phyloP scores from a whole-genome alignment of 2,888 invertebrate genomes.

The Elmis aenea region DNA sequence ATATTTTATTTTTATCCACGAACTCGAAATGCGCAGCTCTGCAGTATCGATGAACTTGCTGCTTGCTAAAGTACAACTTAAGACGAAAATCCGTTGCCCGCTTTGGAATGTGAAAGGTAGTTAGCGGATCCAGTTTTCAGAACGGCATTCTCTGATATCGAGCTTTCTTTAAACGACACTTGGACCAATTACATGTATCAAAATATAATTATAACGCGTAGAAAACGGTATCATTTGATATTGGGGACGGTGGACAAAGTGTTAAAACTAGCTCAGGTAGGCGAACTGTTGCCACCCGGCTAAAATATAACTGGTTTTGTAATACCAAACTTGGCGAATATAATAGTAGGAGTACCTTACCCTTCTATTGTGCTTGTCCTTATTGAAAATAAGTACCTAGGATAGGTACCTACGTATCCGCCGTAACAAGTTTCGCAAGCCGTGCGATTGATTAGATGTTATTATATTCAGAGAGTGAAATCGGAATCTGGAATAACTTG shows the following conservation, averaged over 20 bases:
- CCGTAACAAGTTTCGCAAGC: too few relatives aligned
- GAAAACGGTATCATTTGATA: conserved; percentile 8
- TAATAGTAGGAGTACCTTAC: conserved; percentile 7
- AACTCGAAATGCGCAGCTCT: too few relatives aligned
- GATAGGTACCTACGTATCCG: too few relatives aligned
- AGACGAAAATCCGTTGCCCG: conserved; percentile 23
- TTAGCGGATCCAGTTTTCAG: conserved; percentile 31
- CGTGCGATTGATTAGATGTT: too few relatives aligned
- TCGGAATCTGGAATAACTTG: too few relatives aligned
- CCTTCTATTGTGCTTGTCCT: conserved; percentile 10
- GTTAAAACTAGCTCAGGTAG: neutral
- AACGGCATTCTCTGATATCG: conserved; percentile 27
- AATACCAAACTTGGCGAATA: too few relatives aligned
- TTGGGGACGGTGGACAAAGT: neutral
- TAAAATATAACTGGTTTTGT: neutral
- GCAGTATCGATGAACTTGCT: too few relatives aligned
- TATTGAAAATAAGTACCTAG: too few relatives aligned
- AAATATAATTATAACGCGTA: conserved; percentile 9
- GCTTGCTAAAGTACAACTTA: conserved; percentile 7
- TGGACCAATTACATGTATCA: conserved; percentile 11
- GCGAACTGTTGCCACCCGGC: neutral
- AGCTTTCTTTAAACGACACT: conserved; percentile 5
- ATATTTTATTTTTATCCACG: too few relatives aligned
- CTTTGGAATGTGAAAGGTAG: conserved; percentile 32
- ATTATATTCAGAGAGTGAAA: too few relatives aligned